Percentiles rank a stretch among this genome's conserved stretches.
Conservation (phyloP, 2,888 invertebrate species). For the Rhingia rostrata region DNA sequence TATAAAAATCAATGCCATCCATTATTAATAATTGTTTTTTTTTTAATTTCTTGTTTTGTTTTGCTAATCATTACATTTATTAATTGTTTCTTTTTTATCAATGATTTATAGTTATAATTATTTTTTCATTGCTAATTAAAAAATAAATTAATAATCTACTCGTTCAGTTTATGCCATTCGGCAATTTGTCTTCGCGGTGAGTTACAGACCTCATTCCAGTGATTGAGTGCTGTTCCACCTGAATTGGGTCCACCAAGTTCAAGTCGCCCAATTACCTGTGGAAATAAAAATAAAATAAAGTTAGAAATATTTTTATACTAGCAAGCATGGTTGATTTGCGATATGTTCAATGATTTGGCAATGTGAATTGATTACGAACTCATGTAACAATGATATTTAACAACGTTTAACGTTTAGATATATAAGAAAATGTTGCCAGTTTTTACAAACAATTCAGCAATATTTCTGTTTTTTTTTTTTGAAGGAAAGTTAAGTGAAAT, state of each 20-base stretch:
- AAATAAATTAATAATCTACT: slow-evolving; percentile 84
- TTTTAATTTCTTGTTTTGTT: slow-evolving; percentile 21
- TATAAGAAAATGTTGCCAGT: no score
- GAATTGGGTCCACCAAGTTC: slow-evolving; percentile 94
- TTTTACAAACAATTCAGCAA: no score
- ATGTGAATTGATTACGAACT: no score
- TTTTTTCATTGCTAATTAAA: slow-evolving; percentile 34
- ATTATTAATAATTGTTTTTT: slow-evolving; percentile 17
- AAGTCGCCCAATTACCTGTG: slow-evolving; percentile 96
- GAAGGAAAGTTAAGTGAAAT: no score
- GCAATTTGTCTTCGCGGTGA: slow-evolving; percentile 99
- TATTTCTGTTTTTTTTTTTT: no score
- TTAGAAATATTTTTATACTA: not conserved
- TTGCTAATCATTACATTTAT: slow-evolving; percentile 46
- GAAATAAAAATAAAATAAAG: slow-evolving; percentile 28
- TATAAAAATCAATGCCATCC: slow-evolving; percentile 33
- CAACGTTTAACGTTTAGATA: no score
- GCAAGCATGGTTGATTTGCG: not conserved
- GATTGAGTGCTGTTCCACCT: slow-evolving; percentile 92
- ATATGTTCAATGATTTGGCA: no score
- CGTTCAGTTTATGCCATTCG: slow-evolving; percentile 99
- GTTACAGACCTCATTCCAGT: slow-evolving; percentile 99
- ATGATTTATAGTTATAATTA: slow-evolving; percentile 29
- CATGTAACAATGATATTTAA: no score
- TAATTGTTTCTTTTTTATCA: slow-evolving; percentile 39